phyloP scores from a whole-genome alignment of 2,888 invertebrate species.

The Apomyelois bistriatella region DNA sequence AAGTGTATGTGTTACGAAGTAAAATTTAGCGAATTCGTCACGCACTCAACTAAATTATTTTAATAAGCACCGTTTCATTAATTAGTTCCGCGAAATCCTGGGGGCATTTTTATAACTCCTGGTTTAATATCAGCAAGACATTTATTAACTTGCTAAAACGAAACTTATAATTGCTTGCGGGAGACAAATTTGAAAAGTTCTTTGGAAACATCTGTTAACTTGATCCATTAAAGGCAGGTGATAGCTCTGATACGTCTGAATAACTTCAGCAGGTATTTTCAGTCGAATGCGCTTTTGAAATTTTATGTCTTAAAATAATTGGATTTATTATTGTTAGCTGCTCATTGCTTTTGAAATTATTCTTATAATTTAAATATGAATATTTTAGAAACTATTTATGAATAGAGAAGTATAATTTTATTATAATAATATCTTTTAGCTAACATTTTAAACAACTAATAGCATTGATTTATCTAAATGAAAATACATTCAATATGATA shows the following conservation, averaged over 20 bases:
- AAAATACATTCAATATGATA: too few relatives aligned
- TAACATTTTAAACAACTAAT: too few relatives aligned
- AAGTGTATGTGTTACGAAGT: too few relatives aligned
- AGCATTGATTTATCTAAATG: too few relatives aligned
- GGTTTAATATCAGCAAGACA: constrained; percentile 23
- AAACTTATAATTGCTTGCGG: constrained; percentile 55
- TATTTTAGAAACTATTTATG: too few relatives aligned
- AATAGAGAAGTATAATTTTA: too few relatives aligned
- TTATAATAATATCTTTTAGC: too few relatives aligned
- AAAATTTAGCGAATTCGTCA: neutral
- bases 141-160: constrained; percentile 32
- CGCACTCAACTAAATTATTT: neutral
- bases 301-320: neutral
- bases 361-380: too few relatives aligned
- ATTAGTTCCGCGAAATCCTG: constrained; percentile 17
- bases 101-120: constrained; percentile 21
- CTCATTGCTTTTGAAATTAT: too few relatives aligned
- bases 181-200: constrained; percentile 53
- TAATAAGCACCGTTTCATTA: constrained; percentile 13
- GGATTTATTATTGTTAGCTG: too few relatives aligned
- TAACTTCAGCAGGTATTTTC: constrained; percentile 9
- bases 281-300: neutral
- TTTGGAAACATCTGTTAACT: constrained; percentile 40
- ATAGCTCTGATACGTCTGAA: constrained; percentile 27
- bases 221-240: constrained; percentile 40